Base-by-base conservation (phyloP, 2,888 invertebrate species). In the Pyralis farinalis region DNA sequence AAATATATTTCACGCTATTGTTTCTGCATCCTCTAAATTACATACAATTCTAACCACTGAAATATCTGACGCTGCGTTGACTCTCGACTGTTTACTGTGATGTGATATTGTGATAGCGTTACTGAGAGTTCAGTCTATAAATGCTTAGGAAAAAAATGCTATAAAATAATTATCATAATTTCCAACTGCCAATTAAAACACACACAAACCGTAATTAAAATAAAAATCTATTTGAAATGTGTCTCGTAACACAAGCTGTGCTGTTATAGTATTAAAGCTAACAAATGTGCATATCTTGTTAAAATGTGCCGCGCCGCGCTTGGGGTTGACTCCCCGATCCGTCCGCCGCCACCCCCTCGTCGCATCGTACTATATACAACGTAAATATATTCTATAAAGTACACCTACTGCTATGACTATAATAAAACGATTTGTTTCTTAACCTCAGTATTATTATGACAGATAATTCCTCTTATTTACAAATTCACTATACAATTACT, bases 381-480 rank as follows among this genome's bases (percentile, higher is more conserved):
- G 51, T 75, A 77, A 72, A 62, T 71, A 76, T 73, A 74, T 61
- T 77, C 68, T 78, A 71, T 75, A 77, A 81, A 82, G 65, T 85
- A 85, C 71, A 76, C 67, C 82, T 86, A 87, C 70, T 49, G 51
- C 82, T 84, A 85, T 84, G 84, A 86, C 87, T 86, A 87, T 67
- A 75, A 84, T 85, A 82, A 79, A 86, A 86, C 83, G 80, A 83
- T 84, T 86, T 85, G 75, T 82, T 81, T 77, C 81, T 86, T 83
- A 85, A 78, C 76, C 75, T 76, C 75, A 78, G 83, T 87, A 88
- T 86, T 86, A 87, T 86, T 86, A 87, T 87, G 88, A 83, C 85
- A 86, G 77, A 87, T 86, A 86, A 74, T 87, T 83, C 60, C 79
- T 88, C 88, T 88, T 88, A 88, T 88, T 78, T 88, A 88, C 88